Evolutionary conservation across 2,113 vertebrate genomes (phyloP), one percentile per base, ranked within the genome.

Genomic region (Pteropus alecto): DNA sequence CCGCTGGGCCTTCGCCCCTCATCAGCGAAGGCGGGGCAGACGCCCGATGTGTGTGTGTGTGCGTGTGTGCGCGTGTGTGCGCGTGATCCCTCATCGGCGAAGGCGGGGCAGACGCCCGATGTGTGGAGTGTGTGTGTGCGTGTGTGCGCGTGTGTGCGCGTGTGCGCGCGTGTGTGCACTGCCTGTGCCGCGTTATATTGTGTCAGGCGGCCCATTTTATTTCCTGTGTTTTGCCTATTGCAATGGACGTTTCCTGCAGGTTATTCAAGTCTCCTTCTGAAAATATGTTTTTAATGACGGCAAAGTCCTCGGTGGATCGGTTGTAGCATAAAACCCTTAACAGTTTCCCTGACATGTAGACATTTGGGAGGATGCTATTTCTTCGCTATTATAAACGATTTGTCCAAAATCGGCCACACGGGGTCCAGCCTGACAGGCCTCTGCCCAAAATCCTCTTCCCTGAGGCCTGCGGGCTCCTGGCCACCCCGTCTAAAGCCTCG

Each of bases 381-480:
- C 91, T 56, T 30, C 7, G 22, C 85, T 70, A 1, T 21, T 24
- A 14, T 18, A 14, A 79, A 30, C 7, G n/a, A 33, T 6, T 26
- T 10, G 19, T 19, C 26, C 13, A 14, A 78, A 12, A 71, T 3
- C 1, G 21, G 30, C 63, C 43, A 4, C 1, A 5, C 0, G 5
- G 54, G 43, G 33, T 8, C 16, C 28, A 16, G 54, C 41, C 54
- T 63, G 14, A 18, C 0, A 0, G 38, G 13, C 41, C 26, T 2
- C 0, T 3, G 71, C 54, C 58, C 1, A 3, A 26, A 21, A 5
- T 14, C 11, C 28, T 35, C 61, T 16, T 2, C 30, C 18, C 84
- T 4, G 0, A 1, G 0, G 24, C 74, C 71, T 4, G 0, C 0
- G 0, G 41, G 30, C 18, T 58, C 58, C 61, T 21, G 12, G 2